Conservation (phyloP, 1,140 invertebrate genomes). For the Riptortus pedestris region DNA sequence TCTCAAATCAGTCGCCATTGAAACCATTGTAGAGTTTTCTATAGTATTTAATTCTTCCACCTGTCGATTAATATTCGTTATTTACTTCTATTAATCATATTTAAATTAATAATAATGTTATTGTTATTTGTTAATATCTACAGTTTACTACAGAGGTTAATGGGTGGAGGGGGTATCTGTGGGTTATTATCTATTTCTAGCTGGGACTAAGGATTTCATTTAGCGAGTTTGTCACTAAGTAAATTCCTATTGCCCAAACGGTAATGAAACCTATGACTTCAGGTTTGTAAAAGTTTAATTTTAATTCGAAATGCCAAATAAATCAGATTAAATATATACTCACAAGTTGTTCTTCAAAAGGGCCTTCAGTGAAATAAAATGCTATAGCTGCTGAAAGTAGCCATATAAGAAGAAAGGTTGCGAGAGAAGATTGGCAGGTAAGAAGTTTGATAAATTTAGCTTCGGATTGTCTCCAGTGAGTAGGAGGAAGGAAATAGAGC, state of each 20-base stretch:
- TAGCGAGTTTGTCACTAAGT: too few species aligned
- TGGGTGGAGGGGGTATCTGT: too few species aligned
- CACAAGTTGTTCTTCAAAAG: slow-evolving; percentile 43
- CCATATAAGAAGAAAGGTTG: slow-evolving; percentile 44
- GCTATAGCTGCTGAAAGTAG: slow-evolving; percentile 45
- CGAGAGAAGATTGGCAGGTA: slow-evolving; percentile 41
- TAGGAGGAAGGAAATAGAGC: slow-evolving; percentile 25
- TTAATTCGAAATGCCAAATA: too few species aligned
- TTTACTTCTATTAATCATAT: slow-evolving; percentile 42
- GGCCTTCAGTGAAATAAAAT: slow-evolving; percentile 48
- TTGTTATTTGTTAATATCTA: too few species aligned
- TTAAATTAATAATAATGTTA: too few species aligned
- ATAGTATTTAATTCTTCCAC: neutral
- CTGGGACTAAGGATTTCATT: too few species aligned
- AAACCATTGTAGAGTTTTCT: slow-evolving; percentile 7
- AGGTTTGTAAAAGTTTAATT: too few species aligned
- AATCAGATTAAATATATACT: too few species aligned
- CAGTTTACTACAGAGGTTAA: too few species aligned
- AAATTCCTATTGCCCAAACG: too few species aligned
- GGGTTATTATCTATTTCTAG: too few species aligned
- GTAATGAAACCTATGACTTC: too few species aligned
- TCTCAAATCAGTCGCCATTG: slow-evolving; percentile 42
- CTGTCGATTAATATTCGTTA: neutral
- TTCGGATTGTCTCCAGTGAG: slow-evolving; percentile 27
- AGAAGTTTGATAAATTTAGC: slow-evolving; percentile 32